phyloP scores from a whole-genome alignment of 2,888 invertebrate genomes.

The Aleiodes alternator region DNA sequence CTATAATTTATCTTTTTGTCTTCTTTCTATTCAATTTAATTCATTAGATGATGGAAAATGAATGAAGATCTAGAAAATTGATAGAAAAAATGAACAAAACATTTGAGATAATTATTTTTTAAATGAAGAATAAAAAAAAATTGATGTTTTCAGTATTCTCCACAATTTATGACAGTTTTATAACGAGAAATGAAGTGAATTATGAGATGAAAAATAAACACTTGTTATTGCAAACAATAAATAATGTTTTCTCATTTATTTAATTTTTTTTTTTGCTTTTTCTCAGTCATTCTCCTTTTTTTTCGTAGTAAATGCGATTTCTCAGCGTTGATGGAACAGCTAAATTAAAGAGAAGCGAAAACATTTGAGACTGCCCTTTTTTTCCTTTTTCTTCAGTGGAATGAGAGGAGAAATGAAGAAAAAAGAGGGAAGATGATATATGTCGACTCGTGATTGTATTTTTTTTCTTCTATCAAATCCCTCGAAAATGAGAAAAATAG shows the following conservation, averaged over 20 bases:
- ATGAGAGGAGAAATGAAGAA: no score
- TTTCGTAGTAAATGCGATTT: no score
- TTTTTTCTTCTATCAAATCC: no score
- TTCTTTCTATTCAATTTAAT: neutral
- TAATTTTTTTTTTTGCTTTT: no score
- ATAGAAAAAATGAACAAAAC: neutral
- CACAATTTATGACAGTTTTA: conserved; percentile 43
- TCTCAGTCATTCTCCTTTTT: no score
- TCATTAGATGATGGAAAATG: neutral
- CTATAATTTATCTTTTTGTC: neutral
- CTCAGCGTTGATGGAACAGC: no score
- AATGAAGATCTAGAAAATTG: neutral
- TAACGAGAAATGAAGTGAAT: conserved; percentile 24
- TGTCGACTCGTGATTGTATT: no score
- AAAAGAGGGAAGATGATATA: no score
- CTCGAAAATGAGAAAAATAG: no score
- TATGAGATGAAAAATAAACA: conserved; percentile 38
- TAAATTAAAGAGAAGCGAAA: no score
- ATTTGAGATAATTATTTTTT: conserved; percentile 17
- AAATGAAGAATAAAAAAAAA: conserved; percentile 25
- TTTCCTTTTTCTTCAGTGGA: no score
- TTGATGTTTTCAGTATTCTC: conserved; percentile 42
- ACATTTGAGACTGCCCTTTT: no score
- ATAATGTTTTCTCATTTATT: neutral
- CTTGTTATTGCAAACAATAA: conserved; percentile 41